phyloP scores from a whole-genome alignment of 1,140 invertebrate species.

The Drosophila tani region DNA sequence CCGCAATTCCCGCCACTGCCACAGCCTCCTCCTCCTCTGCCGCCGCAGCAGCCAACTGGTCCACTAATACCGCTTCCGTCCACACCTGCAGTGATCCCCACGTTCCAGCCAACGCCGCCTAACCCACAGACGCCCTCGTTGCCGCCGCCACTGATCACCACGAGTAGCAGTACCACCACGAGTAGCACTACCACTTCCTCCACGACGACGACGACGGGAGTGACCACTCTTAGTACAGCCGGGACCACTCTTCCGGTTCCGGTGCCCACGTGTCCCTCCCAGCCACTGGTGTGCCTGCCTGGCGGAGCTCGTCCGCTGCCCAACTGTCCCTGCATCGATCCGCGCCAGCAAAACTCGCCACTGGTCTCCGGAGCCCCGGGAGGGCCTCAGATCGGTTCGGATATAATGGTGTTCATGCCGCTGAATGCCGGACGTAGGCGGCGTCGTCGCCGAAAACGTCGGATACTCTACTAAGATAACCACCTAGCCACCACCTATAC shows the following conservation, averaged over 20 bases:
- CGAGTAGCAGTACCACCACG: conserved; percentile 23
- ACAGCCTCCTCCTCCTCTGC: conserved; percentile 11
- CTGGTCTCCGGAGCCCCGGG: conserved; percentile 10
- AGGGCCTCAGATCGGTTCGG: conserved; percentile 50
- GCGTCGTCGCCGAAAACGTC: conserved; percentile 62
- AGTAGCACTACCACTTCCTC: conserved; percentile 33
- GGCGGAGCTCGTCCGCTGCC: conserved; percentile 65
- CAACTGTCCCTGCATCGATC: conserved; percentile 81
- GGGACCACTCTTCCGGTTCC: conserved; percentile 54
- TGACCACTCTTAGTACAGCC: conserved; percentile 33
- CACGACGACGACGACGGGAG: conserved; percentile 25
- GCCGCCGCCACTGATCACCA: conserved; percentile 34
- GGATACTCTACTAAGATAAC: conserved; percentile 25
- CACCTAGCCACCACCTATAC: conserved; percentile 1
- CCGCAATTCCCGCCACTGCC: conserved; percentile 11
- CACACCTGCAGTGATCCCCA: conserved; percentile 63
- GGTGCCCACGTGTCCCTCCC: conserved; percentile 58
- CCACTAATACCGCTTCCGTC: conserved; percentile 56
- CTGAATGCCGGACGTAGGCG: conserved; percentile 57
- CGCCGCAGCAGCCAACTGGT: conserved; percentile 24
- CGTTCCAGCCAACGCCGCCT: conserved; percentile 70
- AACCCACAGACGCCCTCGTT: conserved; percentile 44
- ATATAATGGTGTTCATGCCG: conserved; percentile 77
- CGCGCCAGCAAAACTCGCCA: conserved; percentile 56
- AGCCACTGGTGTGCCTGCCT: conserved; percentile 71